phyloP scores from a whole-genome alignment of 2,888 invertebrate species.

The Noctua comes region DNA sequence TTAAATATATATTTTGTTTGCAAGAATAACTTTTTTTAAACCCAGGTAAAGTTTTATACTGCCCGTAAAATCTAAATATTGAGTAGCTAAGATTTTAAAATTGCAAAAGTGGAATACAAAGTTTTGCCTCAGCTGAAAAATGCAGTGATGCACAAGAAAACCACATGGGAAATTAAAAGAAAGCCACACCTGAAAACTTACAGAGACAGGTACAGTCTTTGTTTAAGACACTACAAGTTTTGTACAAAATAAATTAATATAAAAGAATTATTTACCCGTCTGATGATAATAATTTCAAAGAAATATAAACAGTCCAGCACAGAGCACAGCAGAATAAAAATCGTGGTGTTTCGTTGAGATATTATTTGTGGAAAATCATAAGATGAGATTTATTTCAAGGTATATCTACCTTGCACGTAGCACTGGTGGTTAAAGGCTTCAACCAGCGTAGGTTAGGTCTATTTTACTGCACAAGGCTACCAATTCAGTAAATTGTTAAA shows the following conservation, averaged over 20 bases:
- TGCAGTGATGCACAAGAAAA: slow-evolving; percentile 24
- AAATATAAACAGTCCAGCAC: slow-evolving; percentile 12
- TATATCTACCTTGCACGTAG: too few relatives aligned
- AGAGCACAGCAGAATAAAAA: neutral
- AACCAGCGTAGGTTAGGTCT: too few relatives aligned
- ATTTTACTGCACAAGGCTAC: neutral
- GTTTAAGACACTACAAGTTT: slow-evolving; percentile 7
- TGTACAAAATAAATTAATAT: neutral
- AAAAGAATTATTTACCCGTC: slow-evolving; percentile 1
- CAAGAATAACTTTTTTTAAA: neutral
- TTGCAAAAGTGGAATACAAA: slow-evolving; percentile 13
- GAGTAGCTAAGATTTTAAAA: slow-evolving; percentile 16
- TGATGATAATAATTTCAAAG: slow-evolving; percentile 1
- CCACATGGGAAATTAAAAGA: slow-evolving; percentile 45
- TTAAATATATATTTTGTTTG: neutral
- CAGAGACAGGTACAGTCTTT: neutral
- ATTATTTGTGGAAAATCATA: neutral
- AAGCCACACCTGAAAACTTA: slow-evolving; percentile 13
- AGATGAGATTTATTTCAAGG: neutral
- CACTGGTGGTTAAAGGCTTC: too few relatives aligned
- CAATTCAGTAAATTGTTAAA: neutral
- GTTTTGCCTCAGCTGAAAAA: slow-evolving; percentile 21
- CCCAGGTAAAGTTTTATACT: neutral
- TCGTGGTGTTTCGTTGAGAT: neutral
- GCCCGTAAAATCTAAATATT: neutral